Base-by-base conservation (phyloP, 2,888 invertebrate genomes). In the Mantis religiosa region DNA sequence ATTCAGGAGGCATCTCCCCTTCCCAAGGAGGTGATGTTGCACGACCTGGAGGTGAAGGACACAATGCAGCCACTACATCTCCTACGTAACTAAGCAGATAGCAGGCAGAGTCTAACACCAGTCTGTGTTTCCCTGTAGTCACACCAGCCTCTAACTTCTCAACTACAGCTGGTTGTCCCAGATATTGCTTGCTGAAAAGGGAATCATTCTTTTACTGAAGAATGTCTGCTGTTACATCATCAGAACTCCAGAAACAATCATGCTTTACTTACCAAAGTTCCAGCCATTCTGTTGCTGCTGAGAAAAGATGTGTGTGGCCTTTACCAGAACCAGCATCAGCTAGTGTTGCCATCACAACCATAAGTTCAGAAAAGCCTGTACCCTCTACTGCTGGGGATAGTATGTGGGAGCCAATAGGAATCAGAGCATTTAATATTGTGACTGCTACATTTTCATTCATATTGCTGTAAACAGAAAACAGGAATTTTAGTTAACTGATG, bases 71-170 rank as follows among this genome's bases (percentile, higher is more conserved):
- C 7, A 96, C 94, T 7, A 96, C 95, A 92, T 98, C 98, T 6
- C 97, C 96, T 25, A 98, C 94, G 92, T 98, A 98, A 20, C 97
- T 96, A 71, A 98, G 93, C 82, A 98, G 94, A 85, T 97, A 97
- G 91, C 98, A 98, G 0, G 97, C 96, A 0, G 97, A 97, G 92
- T 97, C 97, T 20, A 96, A 93, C 90, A 96, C 93, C 41, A 94
- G 93, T 87, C 93, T 92, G 89, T 92, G 93, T 90, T 94, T 89
- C 12, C 94, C 91, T 20, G 92, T 91, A 34, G 94, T 94, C 30
- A 93, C 93, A 82, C 94, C 93, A 2, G 93, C 93, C 84, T 94
- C 94, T 30, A 95, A 91, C 91, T 95, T 95, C 87, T 95, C 95
- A 8, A 95, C 91, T 0, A 94, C 93, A 90, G 95, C 95, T 91